phyloP scores from a whole-genome alignment of 2,888 invertebrate genomes.

The Helicoverpa assulta region DNA sequence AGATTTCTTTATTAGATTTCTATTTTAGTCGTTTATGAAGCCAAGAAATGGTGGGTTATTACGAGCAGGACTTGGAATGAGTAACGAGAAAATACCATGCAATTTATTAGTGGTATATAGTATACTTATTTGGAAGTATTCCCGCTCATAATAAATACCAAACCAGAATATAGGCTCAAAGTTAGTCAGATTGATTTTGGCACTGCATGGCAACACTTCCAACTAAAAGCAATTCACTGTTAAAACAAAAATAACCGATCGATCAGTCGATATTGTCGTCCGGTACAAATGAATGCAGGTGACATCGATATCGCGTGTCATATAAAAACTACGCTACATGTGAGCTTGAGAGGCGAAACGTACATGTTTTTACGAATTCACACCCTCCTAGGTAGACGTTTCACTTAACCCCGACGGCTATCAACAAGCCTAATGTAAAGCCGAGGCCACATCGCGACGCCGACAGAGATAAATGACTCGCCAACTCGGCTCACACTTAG shows the following conservation, averaged over 20 bases:
- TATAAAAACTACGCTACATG: constrained; percentile 50
- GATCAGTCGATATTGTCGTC: constrained; percentile 6
- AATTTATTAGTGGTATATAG: background rate
- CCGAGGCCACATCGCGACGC: constrained; percentile 70
- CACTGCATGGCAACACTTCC: background rate
- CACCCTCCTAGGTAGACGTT: constrained; percentile 66
- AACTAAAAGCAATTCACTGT: constrained; percentile 1
- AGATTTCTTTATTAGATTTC: constrained; percentile 59
- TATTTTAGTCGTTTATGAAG: constrained; percentile 40
- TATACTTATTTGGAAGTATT: background rate
- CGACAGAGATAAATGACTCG: constrained; percentile 81
- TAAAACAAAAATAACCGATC: constrained; percentile 19
- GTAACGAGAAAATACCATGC: background rate
- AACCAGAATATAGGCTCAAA: background rate
- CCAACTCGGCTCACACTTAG: constrained; percentile 63
- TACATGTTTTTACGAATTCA: constrained; percentile 66
- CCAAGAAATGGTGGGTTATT: constrained; percentile 7
- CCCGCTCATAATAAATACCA: background rate
- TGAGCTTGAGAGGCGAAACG: constrained; percentile 57
- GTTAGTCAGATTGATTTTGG: background rate
- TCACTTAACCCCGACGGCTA: constrained; percentile 73
- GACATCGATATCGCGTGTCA: constrained; percentile 26
- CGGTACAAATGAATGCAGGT: constrained; percentile 24
- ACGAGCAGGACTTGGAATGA: constrained; percentile 8
- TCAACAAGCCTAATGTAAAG: constrained; percentile 78